Base-by-base conservation (phyloP, 2,113 vertebrate genomes). In the Atlantisia rogersi region DNA sequence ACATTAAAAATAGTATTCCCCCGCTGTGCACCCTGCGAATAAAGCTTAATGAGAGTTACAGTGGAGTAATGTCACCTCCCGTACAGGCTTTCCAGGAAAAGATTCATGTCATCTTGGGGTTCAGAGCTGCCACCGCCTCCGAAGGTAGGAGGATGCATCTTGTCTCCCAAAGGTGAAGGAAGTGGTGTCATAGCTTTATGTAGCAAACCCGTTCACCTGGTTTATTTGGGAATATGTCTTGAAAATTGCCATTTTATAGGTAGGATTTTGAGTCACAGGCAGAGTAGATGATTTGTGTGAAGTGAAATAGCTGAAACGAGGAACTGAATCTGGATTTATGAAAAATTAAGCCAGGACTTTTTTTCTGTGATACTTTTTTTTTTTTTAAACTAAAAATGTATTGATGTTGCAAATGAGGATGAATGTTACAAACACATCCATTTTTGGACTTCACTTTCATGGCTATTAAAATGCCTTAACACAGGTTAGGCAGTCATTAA, bases 31-130 rank as follows among this genome's bases (percentile, higher is more conserved):
- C 39, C 15, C 9, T 3, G 5, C 11, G 46, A 82, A 76, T 62
- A 73, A 87, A 87, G 46, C 21, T 62, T 56, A 35, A 2, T 35
- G 28, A 37, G 73, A 71, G 6, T 44, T 79, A 46, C 31, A 89
- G n/a, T 62, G 64, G 22, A 52, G 14, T 2, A 39, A 78, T 21
- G 5, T 55, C 40, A 63, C 28, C 31, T 59, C 42, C 68, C 3
- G 1, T 19, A 9, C 2, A 80, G 63, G 28, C 8, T 90, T 65
- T 69, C 5, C 2, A 53, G 35, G 37, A 74, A 74, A n/a, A 90
- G 44, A 17, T 46, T 18, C 6, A 46, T 46, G 44, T 56, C 0
- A 0, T 2, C 17, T 35, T 68, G 11, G 9, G 9, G 21, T 63
- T 67, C 31, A 52, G 60, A 53, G 60, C 55, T 68, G 29, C 48